phyloP scores from a whole-genome alignment of 2,888 invertebrate genomes.

The Phalera bucephala region DNA sequence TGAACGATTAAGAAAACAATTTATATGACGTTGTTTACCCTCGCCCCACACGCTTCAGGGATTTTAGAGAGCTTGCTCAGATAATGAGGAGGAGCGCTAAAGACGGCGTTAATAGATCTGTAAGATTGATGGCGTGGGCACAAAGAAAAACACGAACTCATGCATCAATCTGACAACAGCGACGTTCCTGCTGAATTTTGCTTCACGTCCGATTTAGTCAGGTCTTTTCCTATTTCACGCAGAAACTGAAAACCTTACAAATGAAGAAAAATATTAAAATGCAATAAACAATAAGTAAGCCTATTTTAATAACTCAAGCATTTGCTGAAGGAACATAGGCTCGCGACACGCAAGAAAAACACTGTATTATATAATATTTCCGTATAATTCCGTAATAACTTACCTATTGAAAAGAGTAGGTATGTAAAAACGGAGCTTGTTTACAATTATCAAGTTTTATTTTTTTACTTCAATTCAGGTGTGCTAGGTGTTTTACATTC shows the following conservation, averaged over 20 bases:
- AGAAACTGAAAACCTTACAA: background rate
- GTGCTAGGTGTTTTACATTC: no score
- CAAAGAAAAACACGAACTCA: constrained; percentile 69
- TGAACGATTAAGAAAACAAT: constrained; percentile 21
- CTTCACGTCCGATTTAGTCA: constrained; percentile 27
- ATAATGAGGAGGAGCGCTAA: constrained; percentile 66
- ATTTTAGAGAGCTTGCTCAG: constrained; percentile 51
- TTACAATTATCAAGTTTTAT: no score
- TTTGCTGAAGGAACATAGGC: no score
- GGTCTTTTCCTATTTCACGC: constrained; percentile 13
- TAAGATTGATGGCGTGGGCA: constrained; percentile 61
- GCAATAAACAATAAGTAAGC: background rate
- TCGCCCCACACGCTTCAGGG: constrained; percentile 33
- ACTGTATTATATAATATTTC: no score
- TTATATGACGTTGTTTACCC: constrained; percentile 40
- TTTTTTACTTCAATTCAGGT: no score
- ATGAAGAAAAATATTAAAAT: background rate
- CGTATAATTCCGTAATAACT: no score
- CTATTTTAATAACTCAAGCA: no score
- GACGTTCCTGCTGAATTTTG: constrained; percentile 35
- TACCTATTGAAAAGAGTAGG: no score
- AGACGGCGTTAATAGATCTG: constrained; percentile 71
- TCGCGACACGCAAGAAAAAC: no score
- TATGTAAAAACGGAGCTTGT: no score
- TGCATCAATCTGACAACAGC: constrained; percentile 67